A percentile compares a stretch with the other conserved stretches of the same genome.
Conservation (phyloP, 2,113 vertebrate species). For the Chelonoidis abingdonii region DNA sequence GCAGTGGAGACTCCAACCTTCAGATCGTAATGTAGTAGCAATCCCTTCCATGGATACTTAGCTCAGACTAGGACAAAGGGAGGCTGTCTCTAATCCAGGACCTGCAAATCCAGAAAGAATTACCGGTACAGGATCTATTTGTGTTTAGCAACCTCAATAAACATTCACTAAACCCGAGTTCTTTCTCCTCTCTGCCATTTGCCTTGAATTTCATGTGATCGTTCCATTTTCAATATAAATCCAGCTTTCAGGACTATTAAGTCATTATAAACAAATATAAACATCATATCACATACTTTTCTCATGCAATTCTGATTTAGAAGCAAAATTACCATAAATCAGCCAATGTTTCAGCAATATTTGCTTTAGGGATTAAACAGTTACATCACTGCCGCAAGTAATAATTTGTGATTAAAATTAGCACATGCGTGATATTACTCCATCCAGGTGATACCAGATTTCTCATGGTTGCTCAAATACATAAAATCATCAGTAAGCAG, state of each 20-base stretch:
- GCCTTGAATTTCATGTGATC: not conserved
- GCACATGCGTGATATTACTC: not conserved
- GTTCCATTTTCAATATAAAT: not conserved
- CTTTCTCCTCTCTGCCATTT: not conserved
- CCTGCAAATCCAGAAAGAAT: slow-evolving; percentile 9
- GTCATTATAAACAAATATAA: fast-evolving
- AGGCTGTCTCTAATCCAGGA: slow-evolving; percentile 26
- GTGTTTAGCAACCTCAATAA: slow-evolving; percentile 58
- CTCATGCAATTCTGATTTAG: not conserved
- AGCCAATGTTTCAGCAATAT: not conserved
- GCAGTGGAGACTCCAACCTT: fast-evolving
- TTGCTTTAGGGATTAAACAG: not conserved
- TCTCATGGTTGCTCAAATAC: not conserved
- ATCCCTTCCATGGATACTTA: not conserved
- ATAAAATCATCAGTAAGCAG: not conserved
- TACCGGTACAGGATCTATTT: not conserved
- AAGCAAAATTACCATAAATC: fast-evolving
- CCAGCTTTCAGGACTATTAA: not conserved
- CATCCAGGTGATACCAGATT: not conserved
- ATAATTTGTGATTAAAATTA: not conserved
- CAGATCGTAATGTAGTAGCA: fast-evolving
- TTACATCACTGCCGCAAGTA: not conserved
- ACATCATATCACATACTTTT: fast-evolving
- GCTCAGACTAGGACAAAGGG: not conserved
- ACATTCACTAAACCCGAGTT: slow-evolving; percentile 43